Evolutionary conservation across 1,140 invertebrate species (phyloP).

Genomic region (Berghia stephanieae): DNA sequence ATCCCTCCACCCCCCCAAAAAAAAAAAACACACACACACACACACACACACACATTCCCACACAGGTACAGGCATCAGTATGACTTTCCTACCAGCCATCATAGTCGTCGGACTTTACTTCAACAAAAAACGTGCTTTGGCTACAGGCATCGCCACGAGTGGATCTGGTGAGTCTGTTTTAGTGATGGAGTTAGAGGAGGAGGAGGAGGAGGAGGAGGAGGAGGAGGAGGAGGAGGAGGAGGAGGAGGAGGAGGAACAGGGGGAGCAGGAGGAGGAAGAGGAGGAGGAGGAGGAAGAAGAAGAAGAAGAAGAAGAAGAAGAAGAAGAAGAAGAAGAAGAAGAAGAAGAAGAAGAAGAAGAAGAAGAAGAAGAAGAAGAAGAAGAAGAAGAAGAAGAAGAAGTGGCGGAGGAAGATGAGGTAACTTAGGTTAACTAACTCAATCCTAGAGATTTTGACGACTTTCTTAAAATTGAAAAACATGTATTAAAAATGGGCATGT

Average conservation of each 20-base stretch:
- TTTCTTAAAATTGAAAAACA: too few relatives aligned
- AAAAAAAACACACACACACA: not conserved
- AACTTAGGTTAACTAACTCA: too few relatives aligned
- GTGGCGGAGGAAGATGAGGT: not conserved
- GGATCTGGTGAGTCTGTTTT: constrained; percentile 45
- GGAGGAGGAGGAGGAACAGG: not conserved
- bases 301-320: not conserved
- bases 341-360: not conserved
- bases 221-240: not conserved
- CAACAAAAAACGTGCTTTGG: constrained; percentile 86
- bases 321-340: not conserved
- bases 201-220: not conserved
- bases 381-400: not conserved
- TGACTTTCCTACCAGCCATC: constrained; percentile 81
- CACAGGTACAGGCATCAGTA: constrained; percentile 77
- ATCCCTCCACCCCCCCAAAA: not conserved
- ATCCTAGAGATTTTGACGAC: too few relatives aligned
- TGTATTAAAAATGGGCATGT: too few relatives aligned
- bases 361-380: not conserved
- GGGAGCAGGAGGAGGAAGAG: not conserved
- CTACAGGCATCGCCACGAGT: constrained; percentile 82
- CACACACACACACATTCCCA: not conserved
- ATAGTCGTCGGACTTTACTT: constrained; percentile 86
- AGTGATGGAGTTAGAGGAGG: not conserved
- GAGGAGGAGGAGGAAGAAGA: not conserved